These are phyloP conservation scores for Alfaro cultratus DNA, from an alignment of 2,797 vertebrate genomes.

Conservation along the genomic window DNA sequence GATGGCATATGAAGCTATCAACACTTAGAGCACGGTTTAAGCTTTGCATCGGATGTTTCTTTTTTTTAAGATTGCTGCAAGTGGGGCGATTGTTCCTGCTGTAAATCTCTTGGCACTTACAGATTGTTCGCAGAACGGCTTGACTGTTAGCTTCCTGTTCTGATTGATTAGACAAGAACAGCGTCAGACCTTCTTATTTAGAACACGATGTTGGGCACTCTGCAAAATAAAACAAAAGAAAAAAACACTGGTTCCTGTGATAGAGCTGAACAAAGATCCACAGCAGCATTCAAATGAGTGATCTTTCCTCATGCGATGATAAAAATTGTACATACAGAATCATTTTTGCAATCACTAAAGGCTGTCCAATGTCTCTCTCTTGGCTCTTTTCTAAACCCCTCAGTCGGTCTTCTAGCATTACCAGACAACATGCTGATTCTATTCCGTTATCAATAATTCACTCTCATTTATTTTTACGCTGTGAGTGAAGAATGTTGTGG, in stretches of 20 bases:
- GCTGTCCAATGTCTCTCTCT: conserved; percentile 3
- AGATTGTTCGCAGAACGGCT: conserved; percentile 11
- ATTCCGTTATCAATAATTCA: conserved; percentile 84
- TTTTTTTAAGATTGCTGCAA: conserved; percentile 5
- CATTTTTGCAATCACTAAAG: not conserved
- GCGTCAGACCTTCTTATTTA: not conserved
- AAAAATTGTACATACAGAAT: conserved; percentile 6
- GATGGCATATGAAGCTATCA: conserved; percentile 8
- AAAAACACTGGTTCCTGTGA: not conserved
- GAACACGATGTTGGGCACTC: not conserved
- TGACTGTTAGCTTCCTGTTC: not conserved
- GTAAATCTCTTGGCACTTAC: conserved; percentile 20
- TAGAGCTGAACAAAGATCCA: conserved; percentile 6
- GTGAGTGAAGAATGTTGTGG: conserved; percentile 46
- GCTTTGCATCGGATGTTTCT: not conserved
- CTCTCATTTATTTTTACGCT: conserved; percentile 70
- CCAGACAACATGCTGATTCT: conserved; percentile 55
- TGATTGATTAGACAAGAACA: not conserved
- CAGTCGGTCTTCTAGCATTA: conserved; percentile 60
- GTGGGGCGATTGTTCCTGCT: not conserved
- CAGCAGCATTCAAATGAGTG: not conserved
- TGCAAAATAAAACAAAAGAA: not conserved
- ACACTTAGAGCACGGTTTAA: not conserved
- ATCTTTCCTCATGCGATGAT: not conserved
- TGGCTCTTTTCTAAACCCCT: conserved; percentile 15